Percentiles rank a stretch among this genome's conserved stretches.
Evolutionary conservation across 2,888 invertebrate species (phyloP).

Genomic region (Sphecodes monilicornis): DNA sequence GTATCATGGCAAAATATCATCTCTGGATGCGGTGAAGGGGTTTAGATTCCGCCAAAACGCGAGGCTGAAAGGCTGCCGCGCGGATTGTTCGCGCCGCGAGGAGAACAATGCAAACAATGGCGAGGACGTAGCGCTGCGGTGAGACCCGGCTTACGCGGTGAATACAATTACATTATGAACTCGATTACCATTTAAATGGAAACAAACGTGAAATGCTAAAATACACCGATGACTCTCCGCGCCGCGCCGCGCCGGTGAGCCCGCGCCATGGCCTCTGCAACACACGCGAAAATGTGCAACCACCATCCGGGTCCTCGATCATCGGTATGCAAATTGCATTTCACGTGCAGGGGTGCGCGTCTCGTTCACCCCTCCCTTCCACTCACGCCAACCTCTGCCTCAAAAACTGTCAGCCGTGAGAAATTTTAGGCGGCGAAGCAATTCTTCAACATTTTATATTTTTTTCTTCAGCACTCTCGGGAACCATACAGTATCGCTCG

Average conservation of each 20-base stretch:
- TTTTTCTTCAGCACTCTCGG: neutral
- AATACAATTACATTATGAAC: slow-evolving; percentile 85
- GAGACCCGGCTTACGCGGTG: slow-evolving; percentile 82
- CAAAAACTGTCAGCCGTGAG: neutral
- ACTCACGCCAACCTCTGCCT: neutral
- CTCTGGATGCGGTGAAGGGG: slow-evolving; percentile 61
- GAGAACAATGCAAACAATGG: slow-evolving; percentile 82
- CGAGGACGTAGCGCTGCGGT: slow-evolving; percentile 77
- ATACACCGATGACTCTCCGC: slow-evolving; percentile 74
- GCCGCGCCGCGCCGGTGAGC: slow-evolving; percentile 13
- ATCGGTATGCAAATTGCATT: slow-evolving; percentile 74
- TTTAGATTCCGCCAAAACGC: slow-evolving; percentile 77
- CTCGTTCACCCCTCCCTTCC: neutral
- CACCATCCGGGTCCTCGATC: slow-evolving; percentile 68
- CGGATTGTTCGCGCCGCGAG: slow-evolving; percentile 77
- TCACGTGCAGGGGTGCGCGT: slow-evolving; percentile 26
- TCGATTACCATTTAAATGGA: slow-evolving; percentile 85
- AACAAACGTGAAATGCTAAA: slow-evolving; percentile 84
- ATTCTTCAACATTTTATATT: neutral
- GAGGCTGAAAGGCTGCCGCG: slow-evolving; percentile 75
- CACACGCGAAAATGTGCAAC: slow-evolving; percentile 63
- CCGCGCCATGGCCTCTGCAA: slow-evolving; percentile 23
- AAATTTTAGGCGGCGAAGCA: neutral
- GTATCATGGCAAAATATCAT: slow-evolving; percentile 65
- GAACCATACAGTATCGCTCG: no score